A percentile compares a stretch with the other conserved stretches of the same genome.
These are phyloP conservation scores for Furcifer pardalis DNA, from an alignment of 2,797 vertebrate genomes.

Conservation along the genomic window DNA sequence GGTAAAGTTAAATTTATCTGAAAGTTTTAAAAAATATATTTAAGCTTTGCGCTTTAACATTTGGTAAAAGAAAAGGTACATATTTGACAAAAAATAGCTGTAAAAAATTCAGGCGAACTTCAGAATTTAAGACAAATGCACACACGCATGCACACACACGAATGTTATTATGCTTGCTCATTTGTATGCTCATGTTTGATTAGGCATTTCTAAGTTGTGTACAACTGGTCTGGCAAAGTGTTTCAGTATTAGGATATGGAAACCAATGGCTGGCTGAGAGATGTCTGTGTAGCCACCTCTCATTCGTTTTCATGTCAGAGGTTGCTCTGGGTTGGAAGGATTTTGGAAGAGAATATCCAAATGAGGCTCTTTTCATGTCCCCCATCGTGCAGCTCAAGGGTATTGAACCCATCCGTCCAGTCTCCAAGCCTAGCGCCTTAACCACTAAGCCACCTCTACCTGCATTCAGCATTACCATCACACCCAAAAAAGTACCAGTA, in stretches of 20 bases:
- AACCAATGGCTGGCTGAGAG: neutral
- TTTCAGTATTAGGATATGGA: neutral
- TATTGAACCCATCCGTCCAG: too few species aligned
- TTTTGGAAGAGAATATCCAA: too few species aligned
- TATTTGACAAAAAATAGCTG: conserved; percentile 68
- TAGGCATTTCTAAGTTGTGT: neutral
- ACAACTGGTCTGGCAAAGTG: neutral
- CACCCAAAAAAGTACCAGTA: neutral
- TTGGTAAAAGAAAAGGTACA: conserved; percentile 71
- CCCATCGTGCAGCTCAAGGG: too few species aligned
- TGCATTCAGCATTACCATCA: neutral
- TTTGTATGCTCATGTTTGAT: conserved; percentile 35
- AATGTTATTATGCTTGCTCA: conserved; percentile 70
- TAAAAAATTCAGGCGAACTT: conserved; percentile 74
- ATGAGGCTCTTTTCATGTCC: too few species aligned
- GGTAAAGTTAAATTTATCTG: conserved; percentile 85
- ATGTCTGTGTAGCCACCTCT: neutral
- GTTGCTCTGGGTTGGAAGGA: too few species aligned
- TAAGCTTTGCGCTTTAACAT: conserved; percentile 79
- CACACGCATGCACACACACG: conserved; percentile 18
- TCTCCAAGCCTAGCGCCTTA: too few species aligned
- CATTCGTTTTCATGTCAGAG: too few species aligned
- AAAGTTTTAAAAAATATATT: conserved; percentile 73
- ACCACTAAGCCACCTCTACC: too few species aligned
- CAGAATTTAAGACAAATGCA: conserved; percentile 65